Conservation (phyloP, 2,113 vertebrate genomes). For the Cyprinus carpio region DNA sequence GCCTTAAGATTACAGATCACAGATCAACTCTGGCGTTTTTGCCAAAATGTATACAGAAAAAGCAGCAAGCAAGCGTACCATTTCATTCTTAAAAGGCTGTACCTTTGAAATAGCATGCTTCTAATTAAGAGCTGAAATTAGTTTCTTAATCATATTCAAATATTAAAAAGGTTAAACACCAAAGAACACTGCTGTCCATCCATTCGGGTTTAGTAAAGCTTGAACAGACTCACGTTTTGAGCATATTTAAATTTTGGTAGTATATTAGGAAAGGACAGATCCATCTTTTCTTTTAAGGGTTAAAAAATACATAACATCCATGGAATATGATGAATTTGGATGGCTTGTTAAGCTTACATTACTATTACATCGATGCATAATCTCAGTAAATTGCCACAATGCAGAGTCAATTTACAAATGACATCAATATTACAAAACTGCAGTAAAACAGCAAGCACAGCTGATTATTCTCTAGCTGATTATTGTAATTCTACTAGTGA, state of each 20-base stretch:
- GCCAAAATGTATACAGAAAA: not conserved
- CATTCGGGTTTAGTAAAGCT: conserved; percentile 14
- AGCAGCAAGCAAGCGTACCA: not conserved
- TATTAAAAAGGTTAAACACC: conserved; percentile 33
- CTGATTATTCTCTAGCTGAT: not conserved
- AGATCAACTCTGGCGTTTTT: not conserved
- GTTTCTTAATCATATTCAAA: conserved; percentile 34
- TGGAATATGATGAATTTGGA: not conserved
- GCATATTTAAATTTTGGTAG: not conserved
- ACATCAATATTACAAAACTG: not conserved
- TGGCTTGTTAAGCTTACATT: not conserved
- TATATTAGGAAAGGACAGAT: not conserved
- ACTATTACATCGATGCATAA: not conserved
- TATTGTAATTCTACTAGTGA: conserved; percentile 19
- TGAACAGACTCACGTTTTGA: not conserved
- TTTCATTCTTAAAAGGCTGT: not conserved
- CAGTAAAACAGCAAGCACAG: not conserved
- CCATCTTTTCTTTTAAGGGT: not conserved
- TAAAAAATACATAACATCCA: not conserved
- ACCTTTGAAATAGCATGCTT: not conserved
- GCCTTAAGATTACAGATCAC: conserved; percentile 6
- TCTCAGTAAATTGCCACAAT: not conserved
- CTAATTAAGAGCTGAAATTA: conserved; percentile 9
- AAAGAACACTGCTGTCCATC: conserved; percentile 1
- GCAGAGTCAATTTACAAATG: not conserved